Evolutionary conservation across 2,888 invertebrate species (phyloP).

Genomic region (Watsonalla binaria): DNA sequence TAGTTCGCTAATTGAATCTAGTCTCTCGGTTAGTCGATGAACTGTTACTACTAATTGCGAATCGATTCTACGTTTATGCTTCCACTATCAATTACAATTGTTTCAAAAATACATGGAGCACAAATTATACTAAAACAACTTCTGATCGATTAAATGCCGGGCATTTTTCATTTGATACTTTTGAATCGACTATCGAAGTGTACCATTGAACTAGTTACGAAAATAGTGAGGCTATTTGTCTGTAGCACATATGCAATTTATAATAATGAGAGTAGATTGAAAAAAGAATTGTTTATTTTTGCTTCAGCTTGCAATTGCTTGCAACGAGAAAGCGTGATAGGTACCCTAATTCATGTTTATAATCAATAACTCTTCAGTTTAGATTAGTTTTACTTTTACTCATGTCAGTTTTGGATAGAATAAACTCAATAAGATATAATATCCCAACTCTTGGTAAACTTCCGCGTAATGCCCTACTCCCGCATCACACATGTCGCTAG

Average conservation of each 20-base stretch:
- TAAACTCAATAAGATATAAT: no score
- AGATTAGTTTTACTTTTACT: no score
- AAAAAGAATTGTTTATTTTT: no score
- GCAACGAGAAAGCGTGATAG: no score
- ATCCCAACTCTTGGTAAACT: slow-evolving; percentile 12
- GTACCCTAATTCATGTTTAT: no score
- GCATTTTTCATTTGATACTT: neutral
- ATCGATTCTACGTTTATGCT: slow-evolving; percentile 37
- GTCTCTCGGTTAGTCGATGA: slow-evolving; percentile 38
- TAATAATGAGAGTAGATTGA: no score
- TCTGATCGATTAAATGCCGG: neutral
- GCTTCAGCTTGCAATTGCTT: no score
- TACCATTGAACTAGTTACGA: no score
- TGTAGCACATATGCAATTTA: no score
- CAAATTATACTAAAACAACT: slow-evolving; percentile 8
- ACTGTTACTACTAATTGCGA: slow-evolving; percentile 38
- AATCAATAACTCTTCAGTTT: no score
- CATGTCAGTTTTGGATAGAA: no score
- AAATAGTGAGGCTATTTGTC: no score
- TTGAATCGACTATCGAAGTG: neutral
- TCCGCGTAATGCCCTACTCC: slow-evolving; percentile 12
- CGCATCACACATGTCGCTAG: slow-evolving; percentile 13
- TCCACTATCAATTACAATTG: slow-evolving; percentile 33
- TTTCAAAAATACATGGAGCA: slow-evolving; percentile 12
- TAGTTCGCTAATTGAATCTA: slow-evolving; percentile 25